Conservation (phyloP, 1,140 invertebrate genomes). For the Diachasma alloeum region DNA sequence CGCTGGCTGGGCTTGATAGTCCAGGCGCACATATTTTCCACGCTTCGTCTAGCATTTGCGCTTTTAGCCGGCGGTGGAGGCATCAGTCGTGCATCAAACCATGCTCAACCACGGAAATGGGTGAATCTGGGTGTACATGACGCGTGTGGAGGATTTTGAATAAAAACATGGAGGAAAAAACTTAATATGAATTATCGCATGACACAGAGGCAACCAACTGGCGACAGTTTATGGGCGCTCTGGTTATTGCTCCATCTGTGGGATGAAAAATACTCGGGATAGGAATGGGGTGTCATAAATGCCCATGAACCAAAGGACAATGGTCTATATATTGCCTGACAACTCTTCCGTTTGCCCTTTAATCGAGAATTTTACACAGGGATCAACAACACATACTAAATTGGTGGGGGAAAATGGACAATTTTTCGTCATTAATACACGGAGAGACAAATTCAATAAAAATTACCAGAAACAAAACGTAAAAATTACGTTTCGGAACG, state of each 20-base stretch:
- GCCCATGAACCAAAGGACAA: too few species aligned
- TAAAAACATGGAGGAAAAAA: background rate
- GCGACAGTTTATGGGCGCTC: background rate
- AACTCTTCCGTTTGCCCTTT: too few species aligned
- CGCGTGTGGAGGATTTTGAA: background rate
- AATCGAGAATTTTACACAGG: too few species aligned
- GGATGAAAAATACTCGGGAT: background rate
- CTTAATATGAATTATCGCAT: background rate
- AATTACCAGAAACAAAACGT: too few species aligned
- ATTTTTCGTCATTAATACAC: too few species aligned
- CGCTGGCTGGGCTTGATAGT: background rate
- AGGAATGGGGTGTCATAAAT: too few species aligned
- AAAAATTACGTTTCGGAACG: too few species aligned
- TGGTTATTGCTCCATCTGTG: background rate
- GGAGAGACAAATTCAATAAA: too few species aligned
- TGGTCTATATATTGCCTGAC: too few species aligned
- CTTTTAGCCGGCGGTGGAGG: background rate
- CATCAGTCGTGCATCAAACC: slow-evolving; percentile 1
- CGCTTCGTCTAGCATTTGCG: background rate
- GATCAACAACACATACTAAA: too few species aligned
- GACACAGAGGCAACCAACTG: background rate
- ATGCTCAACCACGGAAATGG: background rate
- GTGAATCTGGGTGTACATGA: background rate
- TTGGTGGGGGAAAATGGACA: too few species aligned
- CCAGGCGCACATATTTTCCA: background rate